Base-by-base conservation (phyloP, 2,888 invertebrate species). In the Drosophila affinis region DNA sequence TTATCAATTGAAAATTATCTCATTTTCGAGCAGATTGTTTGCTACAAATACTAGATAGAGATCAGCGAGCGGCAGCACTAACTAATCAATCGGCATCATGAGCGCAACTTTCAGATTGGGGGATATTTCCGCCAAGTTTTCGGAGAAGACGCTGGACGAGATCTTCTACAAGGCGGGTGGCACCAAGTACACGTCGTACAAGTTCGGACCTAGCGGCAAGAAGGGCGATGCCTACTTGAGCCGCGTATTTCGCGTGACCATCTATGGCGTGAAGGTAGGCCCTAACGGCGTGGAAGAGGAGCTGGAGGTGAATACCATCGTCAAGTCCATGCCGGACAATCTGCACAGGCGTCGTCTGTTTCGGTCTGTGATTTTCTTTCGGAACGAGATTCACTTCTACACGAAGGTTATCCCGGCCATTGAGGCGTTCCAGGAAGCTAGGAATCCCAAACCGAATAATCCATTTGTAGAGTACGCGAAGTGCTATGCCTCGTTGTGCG, bases 161-260 rank as follows among this genome's bases (percentile, higher is more conserved):
- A 91, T 93, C 29, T 82, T 93, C 2, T 67, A 75, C 4, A 91
- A 90, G 47, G 87, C 86, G 1, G 90, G 91, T 5, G 91, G 92
- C 24, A 90, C 91, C 1, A 88, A 90, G 51, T 87, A 93, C 21
- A 90, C 90, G 2, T 91, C 91, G 0, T 93, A 92, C 90, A 88
- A 91, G 65, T 93, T 93, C 67, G 91, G 91, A 1, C 82, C 89
- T 27, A 91, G 91, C 9, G 92, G 91, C 67, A 93, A 92, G 56
- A 95, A 95, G 90, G 96, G 96, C 0, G 96, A 96, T 81, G 95
- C 95, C 0, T 96, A 95, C 82, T 89, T 96, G 55, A 95, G 96
- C 77, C 94, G 94, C 69, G 92, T 95, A 1, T 94, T 93, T 55
- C 93, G 94, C 45, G 93, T 95, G 34, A 93, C 91, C 56, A 92